A percentile compares a stretch with the other conserved stretches of the same genome.
Conservation (phyloP, 2,113 vertebrate species). For the Gallinago undulata region DNA sequence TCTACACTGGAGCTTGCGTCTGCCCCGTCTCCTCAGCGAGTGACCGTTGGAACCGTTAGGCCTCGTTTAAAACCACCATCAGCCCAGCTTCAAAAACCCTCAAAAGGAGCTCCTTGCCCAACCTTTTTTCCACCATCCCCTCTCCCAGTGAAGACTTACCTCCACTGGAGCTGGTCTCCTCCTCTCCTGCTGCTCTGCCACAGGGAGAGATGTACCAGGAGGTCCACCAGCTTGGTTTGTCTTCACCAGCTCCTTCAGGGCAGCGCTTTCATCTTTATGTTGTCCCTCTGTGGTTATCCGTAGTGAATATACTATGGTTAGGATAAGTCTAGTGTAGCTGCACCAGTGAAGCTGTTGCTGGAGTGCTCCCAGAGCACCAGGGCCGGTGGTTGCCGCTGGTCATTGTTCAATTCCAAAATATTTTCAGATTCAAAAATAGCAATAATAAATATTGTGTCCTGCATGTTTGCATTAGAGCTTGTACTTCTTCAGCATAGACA, state of each 20-base stretch:
- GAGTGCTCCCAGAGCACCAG: not conserved
- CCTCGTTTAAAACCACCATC: too few species aligned
- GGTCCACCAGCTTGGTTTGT: not conserved
- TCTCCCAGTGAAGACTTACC: too few species aligned
- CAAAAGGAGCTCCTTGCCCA: too few species aligned
- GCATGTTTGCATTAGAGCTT: not conserved
- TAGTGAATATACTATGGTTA: not conserved
- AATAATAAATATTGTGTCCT: not conserved
- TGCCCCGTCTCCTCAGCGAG: too few species aligned
- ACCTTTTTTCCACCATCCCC: too few species aligned
- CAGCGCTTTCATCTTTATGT: not conserved
- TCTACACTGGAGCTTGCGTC: too few species aligned
- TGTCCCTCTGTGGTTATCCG: not conserved
- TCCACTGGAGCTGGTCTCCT: not conserved
- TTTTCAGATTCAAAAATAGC: not conserved
- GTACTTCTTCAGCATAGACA: not conserved
- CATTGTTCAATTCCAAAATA: not conserved
- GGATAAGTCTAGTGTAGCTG: not conserved
- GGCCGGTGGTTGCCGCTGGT: accelerated
- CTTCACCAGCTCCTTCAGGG: not conserved
- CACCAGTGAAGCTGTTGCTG: not conserved
- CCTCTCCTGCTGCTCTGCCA: not conserved
- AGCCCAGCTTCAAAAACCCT: too few species aligned
- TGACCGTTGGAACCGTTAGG: too few species aligned
- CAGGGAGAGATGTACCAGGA: not conserved